A percentile compares a stretch with the other conserved stretches of the same genome.
phyloP scores from a whole-genome alignment of 2,113 vertebrate genomes.

The Falcunculus frontatus region DNA sequence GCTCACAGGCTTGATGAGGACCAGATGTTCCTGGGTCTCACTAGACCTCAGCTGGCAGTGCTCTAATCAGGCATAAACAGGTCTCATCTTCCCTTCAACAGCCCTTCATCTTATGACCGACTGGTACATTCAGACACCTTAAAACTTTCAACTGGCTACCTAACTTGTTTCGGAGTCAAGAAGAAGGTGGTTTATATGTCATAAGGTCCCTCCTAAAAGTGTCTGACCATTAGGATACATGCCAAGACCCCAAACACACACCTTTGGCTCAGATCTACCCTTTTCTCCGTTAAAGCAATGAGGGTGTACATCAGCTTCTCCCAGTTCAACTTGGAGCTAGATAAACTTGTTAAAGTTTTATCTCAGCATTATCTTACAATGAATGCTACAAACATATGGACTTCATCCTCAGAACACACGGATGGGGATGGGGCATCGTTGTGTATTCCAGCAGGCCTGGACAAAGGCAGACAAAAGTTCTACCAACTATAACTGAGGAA shows the following conservation, averaged over 20 bases:
- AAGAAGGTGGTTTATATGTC: not conserved
- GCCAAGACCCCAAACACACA: not conserved
- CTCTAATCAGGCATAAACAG: not conserved
- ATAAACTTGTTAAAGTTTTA: not conserved
- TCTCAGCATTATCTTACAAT: not conserved
- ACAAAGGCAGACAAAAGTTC: not conserved
- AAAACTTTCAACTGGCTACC: not conserved
- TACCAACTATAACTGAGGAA: not conserved
- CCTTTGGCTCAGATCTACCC: not conserved
- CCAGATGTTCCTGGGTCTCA: slow-evolving; percentile 1
- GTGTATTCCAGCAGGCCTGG: not conserved
- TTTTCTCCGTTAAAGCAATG: not conserved
- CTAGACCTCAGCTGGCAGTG: not conserved
- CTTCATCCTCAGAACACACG: not conserved
- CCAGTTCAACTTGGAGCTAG: not conserved
- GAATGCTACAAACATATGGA: not conserved
- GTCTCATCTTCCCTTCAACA: not conserved
- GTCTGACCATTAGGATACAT: not conserved
- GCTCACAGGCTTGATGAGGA: not conserved
- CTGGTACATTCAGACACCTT: not conserved
- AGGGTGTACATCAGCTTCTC: not conserved
- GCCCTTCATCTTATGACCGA: not conserved
- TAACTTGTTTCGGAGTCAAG: not conserved
- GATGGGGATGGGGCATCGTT: not conserved
- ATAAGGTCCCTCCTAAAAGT: not conserved